These are phyloP conservation scores for Listronotus bonariensis DNA, from an alignment of 1,140 invertebrate species.

Conservation along the genomic window DNA sequence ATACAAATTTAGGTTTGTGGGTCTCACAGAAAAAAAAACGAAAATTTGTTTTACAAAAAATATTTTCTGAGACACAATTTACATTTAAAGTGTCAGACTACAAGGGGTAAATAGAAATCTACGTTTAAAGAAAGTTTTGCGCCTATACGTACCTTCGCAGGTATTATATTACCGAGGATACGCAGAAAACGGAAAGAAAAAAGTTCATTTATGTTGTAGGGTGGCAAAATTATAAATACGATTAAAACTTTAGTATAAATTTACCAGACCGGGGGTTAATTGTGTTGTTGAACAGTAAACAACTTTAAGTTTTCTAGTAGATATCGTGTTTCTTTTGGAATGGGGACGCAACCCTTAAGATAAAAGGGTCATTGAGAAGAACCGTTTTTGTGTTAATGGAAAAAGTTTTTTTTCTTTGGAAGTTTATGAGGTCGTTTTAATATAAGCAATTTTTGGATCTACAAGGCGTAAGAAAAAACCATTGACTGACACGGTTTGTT, in stretches of 20 bases:
- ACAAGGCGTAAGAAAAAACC: too few relatives aligned
- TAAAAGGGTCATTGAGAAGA: too few relatives aligned
- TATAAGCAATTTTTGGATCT: too few relatives aligned
- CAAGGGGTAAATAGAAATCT: constrained; percentile 16
- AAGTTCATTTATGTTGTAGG: constrained; percentile 27
- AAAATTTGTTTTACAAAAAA: too few relatives aligned
- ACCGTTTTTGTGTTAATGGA: too few relatives aligned
- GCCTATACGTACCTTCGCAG: constrained; percentile 14
- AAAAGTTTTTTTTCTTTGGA: too few relatives aligned
- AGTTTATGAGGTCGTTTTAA: not conserved
- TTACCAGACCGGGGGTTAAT: constrained; percentile 29
- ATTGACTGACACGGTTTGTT: too few relatives aligned
- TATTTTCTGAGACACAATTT: too few relatives aligned
- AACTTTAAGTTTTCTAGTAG: constrained; percentile 25
- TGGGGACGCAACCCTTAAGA: too few relatives aligned
- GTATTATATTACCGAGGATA: constrained; percentile 33
- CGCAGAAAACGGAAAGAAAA: constrained; percentile 11
- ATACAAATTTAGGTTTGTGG: too few relatives aligned
- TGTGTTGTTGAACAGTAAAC: constrained; percentile 25
- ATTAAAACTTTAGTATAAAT: constrained; percentile 37
- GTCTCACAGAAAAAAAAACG: too few relatives aligned
- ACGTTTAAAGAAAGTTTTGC: constrained; percentile 23
- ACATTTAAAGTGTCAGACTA: too few relatives aligned
- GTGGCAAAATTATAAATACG: constrained; percentile 36
- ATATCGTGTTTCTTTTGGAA: constrained; percentile 4